Evolutionary conservation across 2,888 invertebrate species (phyloP), one percentile per base, ranked within the genome.

Genomic region (Hirtodrosophila alboralis): DNA sequence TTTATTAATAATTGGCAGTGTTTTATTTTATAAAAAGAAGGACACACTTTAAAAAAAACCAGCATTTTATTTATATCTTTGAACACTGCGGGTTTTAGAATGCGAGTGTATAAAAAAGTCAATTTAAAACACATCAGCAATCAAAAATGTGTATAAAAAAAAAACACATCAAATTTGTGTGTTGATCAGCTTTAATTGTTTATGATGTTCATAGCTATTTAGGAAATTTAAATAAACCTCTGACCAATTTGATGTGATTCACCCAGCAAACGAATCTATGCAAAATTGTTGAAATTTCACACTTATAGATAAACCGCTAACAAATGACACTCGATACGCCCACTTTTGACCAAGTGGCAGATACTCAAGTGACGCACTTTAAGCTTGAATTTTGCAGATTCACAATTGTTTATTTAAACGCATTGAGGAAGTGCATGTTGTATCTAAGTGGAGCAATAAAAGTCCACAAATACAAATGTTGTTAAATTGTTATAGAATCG

Each of bases 391-490:
- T 23, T 23, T 23, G 23, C 23, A 3, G 4, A 23, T 23, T 23
- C 23, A 76, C 80, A 79, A 62, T 61, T 81, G 68, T 61, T 84
- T 84, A 73, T 58, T 26, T 52, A 23, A 43, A 23, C 44, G 44
- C 38, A 67, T 72, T 67, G 54, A 77, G 77, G 77, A 77, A 77
- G 81, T 65, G 57, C 53, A 72, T 48, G 21, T 73, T 3, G 3
- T 18, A 69, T 53, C 38, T 33, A 60, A 71, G 36, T 52, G 37
- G 54, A 30, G 44, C 43, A 43, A 16, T 34, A 18, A 7, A 18
- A 5, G 6, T 18, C 9, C 37, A 58, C 9, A n/a, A n/a, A n/a
- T n/a, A 18, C 43, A 12, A 27, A 36, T 26, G n/a, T 37, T 52
- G 68, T n/a, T n/a, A n/a, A n/a, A n/a, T n/a, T n/a, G n/a, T n/a